Base-by-base conservation (phyloP, 2,888 invertebrate genomes). In the Diaprepes abbreviatus region DNA sequence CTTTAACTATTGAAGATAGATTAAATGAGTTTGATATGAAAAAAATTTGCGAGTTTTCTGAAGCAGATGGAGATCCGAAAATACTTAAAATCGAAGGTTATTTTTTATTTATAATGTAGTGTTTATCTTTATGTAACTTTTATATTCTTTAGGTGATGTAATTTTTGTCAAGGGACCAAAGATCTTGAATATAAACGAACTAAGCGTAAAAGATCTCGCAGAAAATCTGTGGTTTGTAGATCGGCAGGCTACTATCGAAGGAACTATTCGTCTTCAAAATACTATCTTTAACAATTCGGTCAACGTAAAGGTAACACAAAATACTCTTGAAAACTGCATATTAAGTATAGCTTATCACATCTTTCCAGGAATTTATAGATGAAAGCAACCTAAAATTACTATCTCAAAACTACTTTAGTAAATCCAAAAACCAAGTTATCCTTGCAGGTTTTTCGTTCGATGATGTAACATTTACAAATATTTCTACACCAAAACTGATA, bases 401-500 rank as follows among this genome's bases (percentile, higher is more conserved):
- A 40, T 80, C 83, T 14, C 75, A 84, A 12, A 85, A 86, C 75
- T 88, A 88, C 71, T 83, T 90, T 50, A 88, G 88, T 75, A 86
- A 85, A 75, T 82, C 85, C 3, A 83, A 80, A 62, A 76, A 84
- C 21, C 89, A 89, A 82, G 80, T 78, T 12, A 80, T 89, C 31
- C 74, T 78, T 3, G 83, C 84, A 7, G 79, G 80, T 50, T 80
- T 88, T 69, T 75, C 80, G 35, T 86, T 89, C 4, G 82, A 83
- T 72, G 79, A 80, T 43, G 79, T 85, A 38, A 75, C 80, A 63
- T 85, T 86, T 71, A 74, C 78, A 52, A 78, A 81, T 64, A 59
- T 86, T 10, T 72, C 76, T n/a, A 81, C 82, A 4, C 78, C 81
- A 16, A 67, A 75, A 45, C 77, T 86, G 19, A 76, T 74, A 12